Base-by-base conservation (phyloP, 2,888 invertebrate genomes). In the Athripsodes cinereus region DNA sequence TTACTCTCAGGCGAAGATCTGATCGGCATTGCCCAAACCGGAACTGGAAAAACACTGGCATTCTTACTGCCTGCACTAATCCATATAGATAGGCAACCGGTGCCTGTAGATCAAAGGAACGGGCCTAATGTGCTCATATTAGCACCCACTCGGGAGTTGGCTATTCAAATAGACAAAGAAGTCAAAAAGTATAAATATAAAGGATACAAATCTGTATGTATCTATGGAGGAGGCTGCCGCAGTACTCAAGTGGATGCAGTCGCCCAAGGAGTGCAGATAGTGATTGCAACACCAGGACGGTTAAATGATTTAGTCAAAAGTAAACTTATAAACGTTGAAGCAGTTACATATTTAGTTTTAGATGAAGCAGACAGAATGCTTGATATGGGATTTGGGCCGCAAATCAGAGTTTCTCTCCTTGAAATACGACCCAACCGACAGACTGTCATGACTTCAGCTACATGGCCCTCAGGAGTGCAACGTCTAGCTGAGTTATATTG, bases 401-500 rank as follows among this genome's bases (percentile, higher is more conserved):
- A 86, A 81, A 98, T 97, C 64, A 83, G 90, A 40, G 90, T 89
- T 69, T 85, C 89, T 13, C 74, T 94, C 64, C 78, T 90, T 59
- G 86, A 88, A 68, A 84, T 94, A 20, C 81, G 93, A 55, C 92
- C 94, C 6, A 93, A 93, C 69, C 76, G 95, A 55, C 96, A 97
- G 71, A 94, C 94, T n/a, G 85, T 96, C 0, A 95, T 97, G 95
- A 97, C 96, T 0, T 91, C 90, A 69, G 97, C 97, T 13, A 97
- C 97, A 0, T 97, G 96, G 97, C 96, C 96, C 0, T 75, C 81
- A 54, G 91, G 88, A 46, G 96, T 97, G 1, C 81, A 94, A 16
- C 80, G 90, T 18, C 76, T 97, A 46, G 96, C 95, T 0, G 81
- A 87, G 63, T 85, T 86, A 1, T 96, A 96, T 69, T 92, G 94